These are phyloP conservation scores for Fragum fragum DNA, from an alignment of 2,888 invertebrate genomes.

Conservation along the genomic window DNA sequence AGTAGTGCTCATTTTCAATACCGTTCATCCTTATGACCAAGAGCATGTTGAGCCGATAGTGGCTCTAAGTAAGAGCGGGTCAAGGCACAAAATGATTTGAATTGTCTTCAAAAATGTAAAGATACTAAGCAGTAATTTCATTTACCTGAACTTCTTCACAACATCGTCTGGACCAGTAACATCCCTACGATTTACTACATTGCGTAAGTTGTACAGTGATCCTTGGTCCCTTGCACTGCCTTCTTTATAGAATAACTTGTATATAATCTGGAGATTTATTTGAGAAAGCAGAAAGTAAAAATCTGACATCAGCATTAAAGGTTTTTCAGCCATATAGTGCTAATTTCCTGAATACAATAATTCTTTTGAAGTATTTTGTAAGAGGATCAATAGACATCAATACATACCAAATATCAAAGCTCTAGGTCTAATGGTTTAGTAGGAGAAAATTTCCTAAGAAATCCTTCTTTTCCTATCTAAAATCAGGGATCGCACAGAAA, in stretches of 20 bases:
- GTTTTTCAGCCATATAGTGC: too few relatives aligned
- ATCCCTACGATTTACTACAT: constrained; percentile 12
- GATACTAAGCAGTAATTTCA: not conserved
- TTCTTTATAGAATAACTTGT: constrained; percentile 40
- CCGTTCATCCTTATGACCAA: too few relatives aligned
- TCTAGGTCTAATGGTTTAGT: too few relatives aligned
- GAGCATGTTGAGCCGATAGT: too few relatives aligned
- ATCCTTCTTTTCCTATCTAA: constrained; percentile 4
- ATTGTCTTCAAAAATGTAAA: constrained; percentile 6
- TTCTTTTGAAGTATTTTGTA: too few relatives aligned
- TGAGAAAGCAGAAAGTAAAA: not conserved
- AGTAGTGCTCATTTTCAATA: too few relatives aligned
- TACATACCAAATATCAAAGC: too few relatives aligned
- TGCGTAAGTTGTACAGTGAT: constrained; percentile 35
- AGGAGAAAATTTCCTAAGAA: not conserved
- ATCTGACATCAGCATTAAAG: not conserved
- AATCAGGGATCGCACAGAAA: too few relatives aligned
- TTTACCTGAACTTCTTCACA: constrained; percentile 9
- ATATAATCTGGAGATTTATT: constrained; percentile 32
- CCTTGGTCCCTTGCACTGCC: constrained; percentile 30
- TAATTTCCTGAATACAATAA: too few relatives aligned
- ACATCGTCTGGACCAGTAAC: constrained; percentile 28
- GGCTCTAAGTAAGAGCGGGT: too few relatives aligned
- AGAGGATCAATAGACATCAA: too few relatives aligned
- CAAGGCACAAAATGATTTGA: too few relatives aligned